A percentile compares a stretch with the other conserved stretches of the same genome.
Evolutionary conservation across 1,140 invertebrate species (phyloP).

Genomic region (Thaumatotibia leucotreta): DNA sequence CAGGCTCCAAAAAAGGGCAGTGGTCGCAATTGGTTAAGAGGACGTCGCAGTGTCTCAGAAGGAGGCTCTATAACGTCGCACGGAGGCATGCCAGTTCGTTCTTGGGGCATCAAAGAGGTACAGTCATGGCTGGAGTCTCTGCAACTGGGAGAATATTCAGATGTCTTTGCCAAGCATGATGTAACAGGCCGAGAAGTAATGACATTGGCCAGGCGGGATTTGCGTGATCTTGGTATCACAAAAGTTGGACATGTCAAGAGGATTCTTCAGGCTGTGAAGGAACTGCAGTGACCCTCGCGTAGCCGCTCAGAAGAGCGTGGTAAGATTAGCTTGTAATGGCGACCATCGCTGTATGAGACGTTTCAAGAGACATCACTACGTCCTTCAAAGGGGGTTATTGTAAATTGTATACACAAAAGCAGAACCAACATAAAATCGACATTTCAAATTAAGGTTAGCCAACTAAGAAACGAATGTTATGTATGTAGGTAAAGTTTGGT

Average conservation of each 20-base stretch:
- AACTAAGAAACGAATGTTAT: no score
- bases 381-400: no score
- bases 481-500: no score
- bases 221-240: slow-evolving; percentile 93
- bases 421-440: no score
- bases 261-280: slow-evolving; percentile 94
- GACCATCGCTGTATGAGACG: neutral
- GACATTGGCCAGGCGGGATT: slow-evolving; percentile 88
- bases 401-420: no score
- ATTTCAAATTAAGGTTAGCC: no score
- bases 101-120: slow-evolving; percentile 85
- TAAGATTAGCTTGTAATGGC: slow-evolving; percentile 2
- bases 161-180: slow-evolving; percentile 92
- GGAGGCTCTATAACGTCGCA: slow-evolving; percentile 35
- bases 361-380: no score
- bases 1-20: slow-evolving; percentile 51
- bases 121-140: slow-evolving; percentile 92
- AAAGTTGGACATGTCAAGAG: slow-evolving; percentile 97
- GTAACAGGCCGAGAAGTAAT: slow-evolving; percentile 94
- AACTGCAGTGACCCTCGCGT: slow-evolving; percentile 79
- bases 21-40: slow-evolving; percentile 71
- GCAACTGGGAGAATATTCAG: slow-evolving; percentile 91
- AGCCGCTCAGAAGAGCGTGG: slow-evolving; percentile 61
- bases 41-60: slow-evolving; percentile 73
- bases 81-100: slow-evolving; percentile 48